Conservation (phyloP, 1,140 invertebrate genomes). For the Cyclina sinensis region DNA sequence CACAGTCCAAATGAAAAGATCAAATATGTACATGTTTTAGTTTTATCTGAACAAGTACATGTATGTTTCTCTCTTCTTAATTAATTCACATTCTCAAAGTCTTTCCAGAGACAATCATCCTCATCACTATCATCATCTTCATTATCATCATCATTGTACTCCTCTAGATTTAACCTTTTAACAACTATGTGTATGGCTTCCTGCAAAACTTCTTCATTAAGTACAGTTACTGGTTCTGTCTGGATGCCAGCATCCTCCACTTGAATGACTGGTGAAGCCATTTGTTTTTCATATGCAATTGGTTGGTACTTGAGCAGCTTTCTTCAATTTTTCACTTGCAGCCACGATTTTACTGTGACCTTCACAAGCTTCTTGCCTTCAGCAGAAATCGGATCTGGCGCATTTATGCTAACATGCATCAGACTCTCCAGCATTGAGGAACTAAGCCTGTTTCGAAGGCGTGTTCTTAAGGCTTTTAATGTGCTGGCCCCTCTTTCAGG, state of each 20-base stretch:
- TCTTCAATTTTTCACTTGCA: neutral
- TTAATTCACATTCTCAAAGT: no score
- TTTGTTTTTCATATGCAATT: neutral
- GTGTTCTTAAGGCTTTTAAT: slow-evolving; percentile 15
- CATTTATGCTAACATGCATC: slow-evolving; percentile 32
- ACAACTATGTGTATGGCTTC: neutral
- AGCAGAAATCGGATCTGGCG: neutral
- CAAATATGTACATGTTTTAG: no score
- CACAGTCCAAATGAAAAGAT: no score
- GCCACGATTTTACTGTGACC: slow-evolving; percentile 12
- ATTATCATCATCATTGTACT: neutral
- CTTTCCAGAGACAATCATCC: no score
- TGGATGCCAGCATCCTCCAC: neutral
- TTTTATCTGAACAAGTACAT: no score
- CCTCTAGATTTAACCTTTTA: neutral
- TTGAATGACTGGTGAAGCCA: neutral
- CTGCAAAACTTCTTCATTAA: neutral
- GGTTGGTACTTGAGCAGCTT: neutral
- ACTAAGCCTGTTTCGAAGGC: neutral
- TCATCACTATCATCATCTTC: neutral
- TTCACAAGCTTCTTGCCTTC: neutral
- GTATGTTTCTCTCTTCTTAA: no score
- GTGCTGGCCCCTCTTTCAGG: slow-evolving; percentile 36
- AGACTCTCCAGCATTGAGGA: slow-evolving; percentile 1
- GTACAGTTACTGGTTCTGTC: neutral